Percentiles rank a stretch among this genome's conserved stretches.
Conservation (phyloP, 2,113 vertebrate genomes). For the Ailuropoda melanoleuca region DNA sequence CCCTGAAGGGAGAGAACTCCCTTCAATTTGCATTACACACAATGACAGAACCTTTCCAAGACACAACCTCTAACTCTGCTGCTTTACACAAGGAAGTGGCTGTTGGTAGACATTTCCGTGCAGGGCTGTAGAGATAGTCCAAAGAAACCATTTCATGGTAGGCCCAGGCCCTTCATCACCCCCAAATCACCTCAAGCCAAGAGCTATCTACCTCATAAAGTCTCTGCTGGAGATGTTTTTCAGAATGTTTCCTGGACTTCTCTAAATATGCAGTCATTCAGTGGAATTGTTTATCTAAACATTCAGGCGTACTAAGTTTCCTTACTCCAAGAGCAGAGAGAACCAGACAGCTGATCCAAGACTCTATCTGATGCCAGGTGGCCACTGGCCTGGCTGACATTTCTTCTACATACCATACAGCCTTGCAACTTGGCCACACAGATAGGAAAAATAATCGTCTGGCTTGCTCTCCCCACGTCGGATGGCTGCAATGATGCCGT, state of each 20-base stretch:
- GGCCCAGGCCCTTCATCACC: not conserved
- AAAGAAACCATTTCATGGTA: not conserved
- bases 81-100: not conserved
- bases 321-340: slow-evolving; percentile 75
- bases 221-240: slow-evolving; percentile 27
- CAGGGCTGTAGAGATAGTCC: not conserved
- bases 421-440: slow-evolving; percentile 75
- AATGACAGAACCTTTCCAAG: not conserved
- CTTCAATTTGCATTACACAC: not conserved
- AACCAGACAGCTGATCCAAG: slow-evolving; percentile 77
- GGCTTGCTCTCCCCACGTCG: slow-evolving; percentile 27
- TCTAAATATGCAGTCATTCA: slow-evolving; percentile 19
- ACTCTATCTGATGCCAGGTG: slow-evolving; percentile 71
- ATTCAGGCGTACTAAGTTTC: not conserved
- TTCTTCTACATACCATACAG: slow-evolving; percentile 77
- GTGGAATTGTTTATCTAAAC: slow-evolving; percentile 44
- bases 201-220: not conserved
- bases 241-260: slow-evolving; percentile 20
- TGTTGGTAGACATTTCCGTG: not conserved
- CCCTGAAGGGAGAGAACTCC: not conserved
- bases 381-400: slow-evolving; percentile 78
- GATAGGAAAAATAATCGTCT: slow-evolving; percentile 81
- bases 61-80: not conserved
- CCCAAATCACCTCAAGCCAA: not conserved
- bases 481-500: slow-evolving; percentile 66